These are phyloP conservation scores for Mycalesis mineus DNA, from an alignment of 2,888 invertebrate species.

Conservation along the genomic window DNA sequence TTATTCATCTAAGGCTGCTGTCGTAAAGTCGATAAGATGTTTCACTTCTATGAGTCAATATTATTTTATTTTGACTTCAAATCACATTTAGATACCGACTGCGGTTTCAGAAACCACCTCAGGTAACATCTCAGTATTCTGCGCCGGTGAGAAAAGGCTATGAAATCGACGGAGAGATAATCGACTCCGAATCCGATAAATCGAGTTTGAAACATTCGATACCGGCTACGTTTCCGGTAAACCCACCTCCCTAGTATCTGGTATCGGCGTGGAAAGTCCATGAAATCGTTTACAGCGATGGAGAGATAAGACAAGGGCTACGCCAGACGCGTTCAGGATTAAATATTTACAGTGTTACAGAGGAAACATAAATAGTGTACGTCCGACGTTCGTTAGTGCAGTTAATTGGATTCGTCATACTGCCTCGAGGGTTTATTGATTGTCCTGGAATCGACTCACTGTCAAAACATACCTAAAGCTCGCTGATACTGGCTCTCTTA, in stretches of 20 bases:
- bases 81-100: too few relatives aligned
- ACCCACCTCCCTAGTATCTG: background rate
- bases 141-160: too few relatives aligned
- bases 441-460: conserved; percentile 25
- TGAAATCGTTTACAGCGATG: conserved; percentile 58
- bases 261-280: conserved; percentile 43
- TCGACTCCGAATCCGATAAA: too few relatives aligned
- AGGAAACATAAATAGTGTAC: conserved; percentile 72
- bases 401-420: conserved; percentile 72
- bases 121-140: too few relatives aligned
- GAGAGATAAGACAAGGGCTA: conserved; percentile 63
- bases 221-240: too few relatives aligned
- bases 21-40: too few relatives aligned
- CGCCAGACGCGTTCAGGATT: conserved; percentile 66
- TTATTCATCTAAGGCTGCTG: too few relatives aligned
- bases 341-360: conserved; percentile 72
- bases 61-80: too few relatives aligned
- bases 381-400: conserved; percentile 66
- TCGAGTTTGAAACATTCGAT: too few relatives aligned
- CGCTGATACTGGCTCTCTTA: background rate
- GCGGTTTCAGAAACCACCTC: too few relatives aligned
- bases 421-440: conserved; percentile 44
- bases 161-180: too few relatives aligned
- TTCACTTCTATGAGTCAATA: too few relatives aligned
- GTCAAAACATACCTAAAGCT: conserved; percentile 15